Evolutionary conservation across 2,888 invertebrate species (phyloP), one percentile per base, ranked within the genome.

Genomic region (Oxytorus armatus): DNA sequence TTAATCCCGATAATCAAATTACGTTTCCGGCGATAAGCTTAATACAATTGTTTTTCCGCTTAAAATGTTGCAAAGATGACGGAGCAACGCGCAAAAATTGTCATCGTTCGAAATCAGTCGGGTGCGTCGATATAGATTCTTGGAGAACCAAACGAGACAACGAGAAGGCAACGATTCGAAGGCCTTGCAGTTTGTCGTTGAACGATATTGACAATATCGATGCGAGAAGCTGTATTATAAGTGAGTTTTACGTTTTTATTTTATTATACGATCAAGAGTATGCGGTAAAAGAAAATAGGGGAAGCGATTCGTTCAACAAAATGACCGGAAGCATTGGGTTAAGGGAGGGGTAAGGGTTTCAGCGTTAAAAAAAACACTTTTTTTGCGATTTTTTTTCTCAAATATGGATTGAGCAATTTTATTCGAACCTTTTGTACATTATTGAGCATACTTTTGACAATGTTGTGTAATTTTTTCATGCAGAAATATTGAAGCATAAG

Each of bases 31-130:
- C n/a, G n/a, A n/a, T n/a, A n/a, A n/a, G n/a, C n/a, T n/a, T n/a
- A n/a, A n/a, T n/a, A n/a, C n/a, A n/a, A n/a, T n/a, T n/a, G n/a
- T 51, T 66, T 66, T 33, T 33, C 36, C 2, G 18, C 3, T 21
- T 16, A 0, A 42, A 57, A 21, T 8, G 18, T 57, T 47, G 16
- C n/a, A 21, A 25, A 83, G 83, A 66, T 33, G 78, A 81, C 29
- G 72, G 72, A 33, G 57, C 63, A 23, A 74, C 79, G 39, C 80
- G 82, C 21, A 74, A 75, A 14, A 81, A 77, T 61, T 92, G 96
- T n/a, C 94, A 95, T 11, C 93, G 96, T 77, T 96, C 96, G 0
- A 95, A 96, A 88, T 97, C 97, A 0, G 95, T 95, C 79, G 96
- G 96, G 82, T 96, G 96, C 85, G 94, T 96, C 3, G 79, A 77